Percentiles rank a stretch among this genome's conserved stretches.
Evolutionary conservation across 2,888 invertebrate genomes (phyloP).

Genomic region (Phengaris arion): DNA sequence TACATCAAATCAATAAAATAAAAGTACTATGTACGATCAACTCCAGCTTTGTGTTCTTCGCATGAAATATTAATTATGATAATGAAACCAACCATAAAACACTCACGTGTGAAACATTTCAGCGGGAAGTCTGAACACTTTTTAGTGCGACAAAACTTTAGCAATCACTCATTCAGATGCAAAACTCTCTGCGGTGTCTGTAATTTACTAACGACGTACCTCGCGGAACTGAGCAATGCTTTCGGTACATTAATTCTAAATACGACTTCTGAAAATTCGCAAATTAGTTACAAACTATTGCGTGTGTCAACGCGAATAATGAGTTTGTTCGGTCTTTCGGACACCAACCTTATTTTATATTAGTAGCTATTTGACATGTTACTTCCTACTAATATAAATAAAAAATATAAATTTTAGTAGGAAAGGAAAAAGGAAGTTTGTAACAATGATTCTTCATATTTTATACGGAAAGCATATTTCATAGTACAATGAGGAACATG

Average conservation of each 20-base stretch:
- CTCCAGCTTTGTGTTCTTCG: not conserved
- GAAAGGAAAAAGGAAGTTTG: too few species aligned
- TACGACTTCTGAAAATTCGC: not conserved
- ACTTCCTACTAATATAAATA: not conserved
- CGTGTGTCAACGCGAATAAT: conserved; percentile 7
- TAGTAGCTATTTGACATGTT: not conserved
- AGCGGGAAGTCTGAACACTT: conserved; percentile 19
- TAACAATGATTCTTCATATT: too few species aligned
- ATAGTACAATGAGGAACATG: too few species aligned
- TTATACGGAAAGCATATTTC: too few species aligned
- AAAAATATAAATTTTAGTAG: too few species aligned
- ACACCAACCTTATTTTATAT: not conserved
- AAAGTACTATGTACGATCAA: not conserved
- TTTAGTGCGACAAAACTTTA: conserved; percentile 21
- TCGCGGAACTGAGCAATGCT: conserved; percentile 15
- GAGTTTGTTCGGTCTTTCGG: not conserved
- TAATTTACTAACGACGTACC: conserved; percentile 25
- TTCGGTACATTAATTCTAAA: not conserved
- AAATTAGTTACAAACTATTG: conserved; percentile 11
- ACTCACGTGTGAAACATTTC: conserved; percentile 3
- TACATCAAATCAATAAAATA: not conserved
- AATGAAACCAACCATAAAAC: conserved; percentile 21
- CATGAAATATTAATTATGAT: conserved; percentile 13
- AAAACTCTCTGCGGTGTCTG: conserved; percentile 22
- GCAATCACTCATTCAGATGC: conserved; percentile 26